Evolutionary conservation across 1,140 invertebrate genomes (phyloP), one percentile per base, ranked within the genome.

Genomic region (Metaphire vulgaris): DNA sequence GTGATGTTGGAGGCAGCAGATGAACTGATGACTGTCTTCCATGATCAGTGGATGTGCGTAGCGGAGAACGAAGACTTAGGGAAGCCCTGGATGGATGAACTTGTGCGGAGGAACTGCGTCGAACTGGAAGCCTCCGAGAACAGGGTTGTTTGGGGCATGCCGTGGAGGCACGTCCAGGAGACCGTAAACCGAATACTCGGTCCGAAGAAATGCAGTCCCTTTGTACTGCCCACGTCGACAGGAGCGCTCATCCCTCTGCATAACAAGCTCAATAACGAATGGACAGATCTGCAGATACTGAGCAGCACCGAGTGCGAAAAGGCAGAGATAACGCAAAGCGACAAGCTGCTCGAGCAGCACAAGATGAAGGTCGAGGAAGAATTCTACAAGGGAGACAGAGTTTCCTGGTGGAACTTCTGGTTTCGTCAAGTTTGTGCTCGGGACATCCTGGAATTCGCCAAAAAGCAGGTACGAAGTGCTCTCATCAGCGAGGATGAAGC

Each of bases 1-100:
- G 76, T 82, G 21, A 76, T 82, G 73, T 75, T 81, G 33, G 81
- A 83, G 56, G 79, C 79, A 14, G 80, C 78, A 29, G 81, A 81
- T 14, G 82, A 83, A 69, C 66, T 80, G 32, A 32, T 80, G 1
- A 34, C 78, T 12, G 80, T 74, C 29, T 80, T 83, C 68, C 72
- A 78, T 34, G 69, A 82, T 30, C 78, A 83, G 32, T 83, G 82
- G 82, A 56, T 56, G 41, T 56, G 41, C 21, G 74, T 81, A 34
- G 79, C 79, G 34, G 64, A 77, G 28, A 64, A 72, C 14, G 41
- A 56, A 56, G 41, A 56, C 6, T 12, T 56, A 56, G 41, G 41
- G 21, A 56, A 56, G 41, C 41, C 41, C 41, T 78, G 79, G 79
- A 74, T 74, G 30, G 34, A 73, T 26, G 72, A 78, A 71, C 56